Conservation (phyloP, 1,140 invertebrate species). For the Ceratosolen fusciceps region DNA sequence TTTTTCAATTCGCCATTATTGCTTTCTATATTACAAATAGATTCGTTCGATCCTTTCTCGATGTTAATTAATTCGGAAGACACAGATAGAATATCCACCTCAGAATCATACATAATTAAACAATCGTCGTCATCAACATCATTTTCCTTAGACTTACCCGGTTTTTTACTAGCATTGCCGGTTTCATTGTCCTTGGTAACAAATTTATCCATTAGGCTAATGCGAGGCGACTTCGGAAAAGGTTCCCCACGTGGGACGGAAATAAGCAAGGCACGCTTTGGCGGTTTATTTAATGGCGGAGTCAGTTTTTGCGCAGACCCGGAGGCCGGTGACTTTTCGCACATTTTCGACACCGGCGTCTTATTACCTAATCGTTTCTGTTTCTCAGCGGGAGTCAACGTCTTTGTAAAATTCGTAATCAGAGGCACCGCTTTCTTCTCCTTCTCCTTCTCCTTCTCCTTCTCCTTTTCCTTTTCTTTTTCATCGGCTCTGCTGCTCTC, state of each 20-base stretch:
- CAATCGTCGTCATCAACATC: slow-evolving; percentile 45
- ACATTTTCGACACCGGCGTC: slow-evolving; percentile 40
- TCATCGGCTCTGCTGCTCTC: slow-evolving; percentile 51
- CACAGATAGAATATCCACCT: background rate
- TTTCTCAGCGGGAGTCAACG: slow-evolving; percentile 70
- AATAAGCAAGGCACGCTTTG: slow-evolving; percentile 63
- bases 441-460: slow-evolving; percentile 55
- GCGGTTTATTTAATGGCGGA: slow-evolving; percentile 51
- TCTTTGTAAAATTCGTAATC: slow-evolving; percentile 75
- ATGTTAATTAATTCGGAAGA: background rate
- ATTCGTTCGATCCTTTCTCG: too few species aligned
- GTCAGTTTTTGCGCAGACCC: slow-evolving; percentile 37
- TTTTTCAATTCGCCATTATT: background rate
- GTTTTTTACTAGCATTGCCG: background rate
- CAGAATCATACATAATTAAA: slow-evolving; percentile 46
- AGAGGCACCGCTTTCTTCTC: slow-evolving; percentile 70
- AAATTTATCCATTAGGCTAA: slow-evolving; percentile 56
- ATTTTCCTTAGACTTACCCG: background rate
- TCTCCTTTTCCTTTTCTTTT: slow-evolving; percentile 55
- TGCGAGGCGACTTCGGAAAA: slow-evolving; percentile 54
- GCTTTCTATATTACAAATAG: background rate
- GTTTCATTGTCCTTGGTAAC: slow-evolving; percentile 27
- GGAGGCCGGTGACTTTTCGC: slow-evolving; percentile 45
- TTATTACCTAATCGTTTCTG: slow-evolving; percentile 63
- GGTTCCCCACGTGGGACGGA: slow-evolving; percentile 60